Conservation (phyloP, 2,797 vertebrate genomes). For the Anguilla marmorata region DNA sequence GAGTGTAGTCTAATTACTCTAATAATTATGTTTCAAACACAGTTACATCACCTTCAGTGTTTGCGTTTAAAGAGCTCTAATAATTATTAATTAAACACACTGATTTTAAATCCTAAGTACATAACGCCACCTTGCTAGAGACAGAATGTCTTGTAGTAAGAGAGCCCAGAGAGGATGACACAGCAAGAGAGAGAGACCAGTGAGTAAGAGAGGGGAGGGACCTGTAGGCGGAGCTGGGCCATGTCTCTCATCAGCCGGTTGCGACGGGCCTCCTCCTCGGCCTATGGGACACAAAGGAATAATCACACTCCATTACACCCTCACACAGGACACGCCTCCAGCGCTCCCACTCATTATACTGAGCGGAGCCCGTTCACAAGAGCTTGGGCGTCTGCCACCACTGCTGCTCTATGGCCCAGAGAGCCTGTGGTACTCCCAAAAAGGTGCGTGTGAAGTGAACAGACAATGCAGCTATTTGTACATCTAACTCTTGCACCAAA, state of each 20-base stretch:
- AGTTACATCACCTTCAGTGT: neutral
- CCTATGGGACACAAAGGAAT: slow-evolving; percentile 66
- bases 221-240: slow-evolving; percentile 97
- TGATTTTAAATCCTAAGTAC: neutral
- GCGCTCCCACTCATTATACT: neutral
- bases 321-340: slow-evolving; percentile 4
- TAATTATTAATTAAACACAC: too few relatives aligned
- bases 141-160: too few relatives aligned
- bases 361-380: neutral
- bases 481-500: neutral
- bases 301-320: slow-evolving; percentile 26
- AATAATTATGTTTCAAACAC: neutral
- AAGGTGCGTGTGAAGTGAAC: neutral
- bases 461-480: neutral
- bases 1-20: neutral
- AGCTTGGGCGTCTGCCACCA: neutral
- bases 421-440: neutral
- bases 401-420: neutral
- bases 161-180: too few relatives aligned
- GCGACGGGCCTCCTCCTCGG: slow-evolving; percentile 91
- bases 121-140: too few relatives aligned
- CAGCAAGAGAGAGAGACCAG: neutral
- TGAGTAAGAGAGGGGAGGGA: slow-evolving; percentile 48
- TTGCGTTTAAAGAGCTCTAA: neutral
- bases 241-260: slow-evolving; percentile 97